Evolutionary conservation across 2,113 vertebrate genomes (phyloP).

Genomic region (Scortum barcoo): DNA sequence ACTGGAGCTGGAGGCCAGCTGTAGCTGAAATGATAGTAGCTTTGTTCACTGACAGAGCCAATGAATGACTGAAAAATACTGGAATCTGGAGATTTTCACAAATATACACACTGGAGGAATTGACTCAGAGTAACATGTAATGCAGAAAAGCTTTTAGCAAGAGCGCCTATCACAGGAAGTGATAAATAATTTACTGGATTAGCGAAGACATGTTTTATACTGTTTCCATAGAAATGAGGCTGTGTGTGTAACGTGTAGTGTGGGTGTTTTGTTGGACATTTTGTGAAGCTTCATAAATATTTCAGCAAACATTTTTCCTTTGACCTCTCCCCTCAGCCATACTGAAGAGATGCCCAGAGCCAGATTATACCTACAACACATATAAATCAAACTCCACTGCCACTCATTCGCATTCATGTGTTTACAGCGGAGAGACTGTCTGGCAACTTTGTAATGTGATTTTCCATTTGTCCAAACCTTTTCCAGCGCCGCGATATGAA

Average conservation of each 20-base stretch:
- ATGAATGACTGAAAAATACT: not conserved
- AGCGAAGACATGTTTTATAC: not conserved
- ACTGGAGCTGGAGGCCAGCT: not conserved
- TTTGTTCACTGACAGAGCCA: not conserved
- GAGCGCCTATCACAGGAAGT: not conserved
- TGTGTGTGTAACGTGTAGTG: not conserved
- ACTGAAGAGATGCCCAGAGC: slow-evolving; percentile 21
- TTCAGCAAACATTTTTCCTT: slow-evolving; percentile 26
- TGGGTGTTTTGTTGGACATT: not conserved
- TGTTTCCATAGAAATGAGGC: not conserved
- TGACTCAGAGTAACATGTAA: not conserved
- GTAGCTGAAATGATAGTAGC: not conserved
- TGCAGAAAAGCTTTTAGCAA: not conserved
- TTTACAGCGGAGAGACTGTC: slow-evolving; percentile 71
- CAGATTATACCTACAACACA: slow-evolving; percentile 14
- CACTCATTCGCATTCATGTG: slow-evolving; percentile 54
- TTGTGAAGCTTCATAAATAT: slow-evolving; percentile 10
- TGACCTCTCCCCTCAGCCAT: not conserved
- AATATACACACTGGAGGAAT: not conserved
- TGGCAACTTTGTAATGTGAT: slow-evolving; percentile 64
- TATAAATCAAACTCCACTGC: slow-evolving; percentile 42
- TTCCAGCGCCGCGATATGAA: slow-evolving; percentile 65
- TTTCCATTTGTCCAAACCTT: slow-evolving; percentile 62
- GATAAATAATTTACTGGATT: not conserved
- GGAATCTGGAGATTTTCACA: not conserved